These are phyloP conservation scores for Ephydatia muelleri DNA, from an alignment of 37 sponge, comb jelly and placozoan species.

Conservation along the genomic window DNA sequence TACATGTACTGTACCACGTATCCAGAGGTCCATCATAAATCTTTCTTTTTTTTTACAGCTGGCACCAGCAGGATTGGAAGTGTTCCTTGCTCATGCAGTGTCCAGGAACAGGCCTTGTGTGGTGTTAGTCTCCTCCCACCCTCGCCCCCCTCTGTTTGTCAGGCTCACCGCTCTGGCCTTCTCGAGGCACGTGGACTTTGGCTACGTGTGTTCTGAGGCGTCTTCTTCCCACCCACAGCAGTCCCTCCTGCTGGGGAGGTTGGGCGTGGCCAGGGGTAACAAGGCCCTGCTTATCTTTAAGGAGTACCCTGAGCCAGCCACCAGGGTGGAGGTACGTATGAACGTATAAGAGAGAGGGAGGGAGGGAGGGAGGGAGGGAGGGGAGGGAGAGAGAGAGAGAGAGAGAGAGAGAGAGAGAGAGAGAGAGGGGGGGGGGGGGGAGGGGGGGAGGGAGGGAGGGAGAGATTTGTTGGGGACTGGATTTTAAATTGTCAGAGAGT, in stretches of 20 bases:
- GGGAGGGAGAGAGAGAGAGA: no score
- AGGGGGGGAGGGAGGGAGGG: no score
- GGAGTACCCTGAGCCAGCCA: conserved; percentile 21
- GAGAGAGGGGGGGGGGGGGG: no score
- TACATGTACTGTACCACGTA: no score
- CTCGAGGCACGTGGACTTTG: conserved; percentile 33
- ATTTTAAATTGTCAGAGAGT: no score
- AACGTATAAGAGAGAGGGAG: no score
- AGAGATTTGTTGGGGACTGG: no score
- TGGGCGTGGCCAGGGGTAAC: conserved; percentile 4
- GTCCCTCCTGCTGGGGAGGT: neutral
- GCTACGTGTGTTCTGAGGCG: no score
- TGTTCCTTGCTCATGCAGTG: conserved; percentile 33
- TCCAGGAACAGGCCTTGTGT: conserved; percentile 42
- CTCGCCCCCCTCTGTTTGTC: conserved; percentile 42
- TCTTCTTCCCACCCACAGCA: no score
- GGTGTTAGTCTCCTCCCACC: conserved; percentile 26
- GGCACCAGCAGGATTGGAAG: neutral
- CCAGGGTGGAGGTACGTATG: conserved; percentile 9
- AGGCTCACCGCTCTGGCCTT: conserved; percentile 36
- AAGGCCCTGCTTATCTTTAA: conserved; percentile 42
- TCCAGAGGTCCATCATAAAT: no score
- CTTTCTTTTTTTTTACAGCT: conserved; percentile 6
- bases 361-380: no score
- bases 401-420: no score